Evolutionary conservation across 2,888 invertebrate genomes (phyloP).

Genomic region (Nymphalis c-album): DNA sequence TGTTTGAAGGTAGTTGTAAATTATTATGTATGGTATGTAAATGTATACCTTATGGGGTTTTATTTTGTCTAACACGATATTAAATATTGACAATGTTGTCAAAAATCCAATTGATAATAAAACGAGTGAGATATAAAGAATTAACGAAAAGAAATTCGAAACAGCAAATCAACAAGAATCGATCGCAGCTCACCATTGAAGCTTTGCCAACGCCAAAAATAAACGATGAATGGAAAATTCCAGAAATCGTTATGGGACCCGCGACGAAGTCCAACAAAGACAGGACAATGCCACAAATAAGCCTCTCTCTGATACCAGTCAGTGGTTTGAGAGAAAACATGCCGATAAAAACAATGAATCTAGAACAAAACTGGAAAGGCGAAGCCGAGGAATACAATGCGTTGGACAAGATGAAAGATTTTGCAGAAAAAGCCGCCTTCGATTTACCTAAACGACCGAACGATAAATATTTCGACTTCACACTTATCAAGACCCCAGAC

Average conservation of each 20-base stretch:
- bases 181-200: slow-evolving; percentile 76
- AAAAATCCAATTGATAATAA: slow-evolving; percentile 79
- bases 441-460: slow-evolving; percentile 67
- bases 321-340: slow-evolving; percentile 65
- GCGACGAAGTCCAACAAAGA: slow-evolving; percentile 61
- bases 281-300: slow-evolving; percentile 73
- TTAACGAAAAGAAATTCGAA: slow-evolving; percentile 56
- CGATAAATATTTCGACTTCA: slow-evolving; percentile 62
- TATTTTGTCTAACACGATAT: slow-evolving; percentile 25
- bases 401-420: slow-evolving; percentile 77
- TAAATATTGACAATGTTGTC: slow-evolving; percentile 65
- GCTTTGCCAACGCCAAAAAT: slow-evolving; percentile 59
- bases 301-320: slow-evolving; percentile 74
- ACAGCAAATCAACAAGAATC: slow-evolving; percentile 80
- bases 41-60: slow-evolving; percentile 40
- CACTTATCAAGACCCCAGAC: slow-evolving; percentile 56
- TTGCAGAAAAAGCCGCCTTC: slow-evolving; percentile 76
- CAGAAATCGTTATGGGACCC: slow-evolving; percentile 65
- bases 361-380: slow-evolving; percentile 65
- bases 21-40: slow-evolving; percentile 46
- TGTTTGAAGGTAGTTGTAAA: slow-evolving; percentile 62
- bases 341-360: slow-evolving; percentile 63
- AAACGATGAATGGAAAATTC: slow-evolving; percentile 65
- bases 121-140: slow-evolving; percentile 50
- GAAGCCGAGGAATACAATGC: slow-evolving; percentile 74